Percentiles rank a stretch among this genome's conserved stretches.
These are phyloP conservation scores for Symphodus melops DNA, from an alignment of 2,113 vertebrate species.

Conservation along the genomic window DNA sequence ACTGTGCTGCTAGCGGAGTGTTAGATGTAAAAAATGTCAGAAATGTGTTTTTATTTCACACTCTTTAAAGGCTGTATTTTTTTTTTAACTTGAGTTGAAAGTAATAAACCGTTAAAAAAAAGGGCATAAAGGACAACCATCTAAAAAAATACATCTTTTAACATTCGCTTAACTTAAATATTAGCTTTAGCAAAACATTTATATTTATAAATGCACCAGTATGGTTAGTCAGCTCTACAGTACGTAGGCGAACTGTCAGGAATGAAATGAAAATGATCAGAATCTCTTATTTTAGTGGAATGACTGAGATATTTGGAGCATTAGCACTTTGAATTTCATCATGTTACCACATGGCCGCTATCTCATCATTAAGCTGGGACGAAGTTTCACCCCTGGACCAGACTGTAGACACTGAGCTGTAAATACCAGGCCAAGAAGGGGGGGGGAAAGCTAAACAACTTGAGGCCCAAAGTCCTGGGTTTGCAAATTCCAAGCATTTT, in stretches of 20 bases:
- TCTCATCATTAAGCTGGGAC: conserved; percentile 15
- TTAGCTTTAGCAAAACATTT: background rate
- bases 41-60: background rate
- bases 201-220: background rate
- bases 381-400: conserved; percentile 23
- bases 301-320: background rate
- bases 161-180: background rate
- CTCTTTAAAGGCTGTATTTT: background rate
- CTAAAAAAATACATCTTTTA: background rate
- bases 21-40: background rate
- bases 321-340: background rate
- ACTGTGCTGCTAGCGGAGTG: too few relatives aligned
- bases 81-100: background rate
- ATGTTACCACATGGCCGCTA: background rate
- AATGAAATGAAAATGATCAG: background rate
- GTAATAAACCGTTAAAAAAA: background rate
- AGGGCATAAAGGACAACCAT: background rate
- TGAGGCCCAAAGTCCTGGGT: conserved; percentile 77
- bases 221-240: background rate
- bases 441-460: conserved; percentile 73
- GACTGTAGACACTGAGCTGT: conserved; percentile 60
- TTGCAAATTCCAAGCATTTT: conserved; percentile 84
- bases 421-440: conserved; percentile 64
- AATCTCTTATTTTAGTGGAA: background rate
- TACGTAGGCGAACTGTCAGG: background rate